Evolutionary conservation across 1,140 invertebrate species (phyloP).

Genomic region (Macrosteles quadrilineatus): DNA sequence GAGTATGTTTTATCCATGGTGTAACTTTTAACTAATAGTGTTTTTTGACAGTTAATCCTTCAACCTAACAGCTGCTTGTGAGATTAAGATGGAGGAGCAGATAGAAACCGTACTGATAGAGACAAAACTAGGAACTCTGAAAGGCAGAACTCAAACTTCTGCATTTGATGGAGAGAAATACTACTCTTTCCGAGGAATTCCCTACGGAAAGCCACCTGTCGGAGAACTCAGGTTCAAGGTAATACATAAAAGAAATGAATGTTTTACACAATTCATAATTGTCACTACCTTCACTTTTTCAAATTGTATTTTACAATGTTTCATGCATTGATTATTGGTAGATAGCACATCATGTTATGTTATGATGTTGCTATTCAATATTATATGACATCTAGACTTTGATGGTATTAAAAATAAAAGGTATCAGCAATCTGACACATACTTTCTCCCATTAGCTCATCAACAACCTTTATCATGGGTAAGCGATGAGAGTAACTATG

Average conservation of each 20-base stretch:
- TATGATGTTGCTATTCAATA: too few species aligned
- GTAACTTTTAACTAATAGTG: neutral
- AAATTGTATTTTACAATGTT: neutral
- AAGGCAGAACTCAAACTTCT: neutral
- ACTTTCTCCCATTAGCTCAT: too few species aligned
- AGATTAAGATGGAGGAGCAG: too few species aligned
- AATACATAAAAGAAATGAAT: conserved; percentile 28
- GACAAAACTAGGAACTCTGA: neutral
- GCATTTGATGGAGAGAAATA: neutral
- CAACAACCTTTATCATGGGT: too few species aligned
- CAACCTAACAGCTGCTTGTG: too few species aligned
- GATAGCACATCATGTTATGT: neutral
- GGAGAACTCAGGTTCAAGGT: conserved; percentile 60
- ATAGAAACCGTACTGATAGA: neutral
- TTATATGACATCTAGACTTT: too few species aligned
- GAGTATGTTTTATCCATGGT: too few species aligned
- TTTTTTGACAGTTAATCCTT: neutral
- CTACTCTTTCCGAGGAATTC: conserved; percentile 65
- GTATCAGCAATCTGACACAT: too few species aligned
- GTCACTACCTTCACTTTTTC: neutral
- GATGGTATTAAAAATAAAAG: too few species aligned
- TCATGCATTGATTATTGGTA: neutral
- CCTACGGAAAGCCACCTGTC: conserved; percentile 66
- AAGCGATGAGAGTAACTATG: too few species aligned
- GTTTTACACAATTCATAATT: neutral